phyloP scores from a whole-genome alignment of 2,113 vertebrate genomes.

The Thamnophis sirtalis region DNA sequence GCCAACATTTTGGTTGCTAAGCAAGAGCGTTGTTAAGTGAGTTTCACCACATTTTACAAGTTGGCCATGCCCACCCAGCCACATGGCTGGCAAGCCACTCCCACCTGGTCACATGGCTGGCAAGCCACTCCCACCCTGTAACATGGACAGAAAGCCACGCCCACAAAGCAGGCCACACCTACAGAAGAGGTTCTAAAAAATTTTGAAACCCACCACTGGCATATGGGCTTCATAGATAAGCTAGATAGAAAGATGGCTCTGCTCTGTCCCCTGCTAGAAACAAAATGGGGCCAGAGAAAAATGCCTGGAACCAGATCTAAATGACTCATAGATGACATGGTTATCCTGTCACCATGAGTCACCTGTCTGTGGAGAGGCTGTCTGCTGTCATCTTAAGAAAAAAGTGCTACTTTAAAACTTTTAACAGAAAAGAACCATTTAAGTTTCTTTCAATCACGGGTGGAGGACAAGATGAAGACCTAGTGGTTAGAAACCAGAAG shows the following conservation, averaged over 20 bases:
- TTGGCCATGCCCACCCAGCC: no score
- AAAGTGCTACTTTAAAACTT: background rate
- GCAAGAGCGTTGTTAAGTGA: no score
- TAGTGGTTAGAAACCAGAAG: background rate
- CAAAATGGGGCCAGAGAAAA: background rate
- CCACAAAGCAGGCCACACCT: no score
- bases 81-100: no score
- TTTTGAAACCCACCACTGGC: no score
- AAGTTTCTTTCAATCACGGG: background rate
- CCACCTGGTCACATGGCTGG: no score
- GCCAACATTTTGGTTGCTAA: no score
- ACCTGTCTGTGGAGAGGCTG: background rate
- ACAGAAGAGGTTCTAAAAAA: no score
- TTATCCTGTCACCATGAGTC: background rate
- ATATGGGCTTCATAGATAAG: background rate
- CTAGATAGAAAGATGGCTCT: background rate
- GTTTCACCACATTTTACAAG: no score
- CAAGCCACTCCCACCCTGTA: no score
- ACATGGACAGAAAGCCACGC: no score
- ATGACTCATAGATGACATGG: background rate
- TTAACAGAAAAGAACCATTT: background rate
- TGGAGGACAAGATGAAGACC: background rate
- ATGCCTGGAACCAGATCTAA: background rate
- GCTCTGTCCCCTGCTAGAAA: background rate
- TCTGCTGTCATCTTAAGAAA: background rate